These are phyloP conservation scores for Phoronis australis DNA, from an alignment of 2,888 invertebrate species.

Conservation along the genomic window DNA sequence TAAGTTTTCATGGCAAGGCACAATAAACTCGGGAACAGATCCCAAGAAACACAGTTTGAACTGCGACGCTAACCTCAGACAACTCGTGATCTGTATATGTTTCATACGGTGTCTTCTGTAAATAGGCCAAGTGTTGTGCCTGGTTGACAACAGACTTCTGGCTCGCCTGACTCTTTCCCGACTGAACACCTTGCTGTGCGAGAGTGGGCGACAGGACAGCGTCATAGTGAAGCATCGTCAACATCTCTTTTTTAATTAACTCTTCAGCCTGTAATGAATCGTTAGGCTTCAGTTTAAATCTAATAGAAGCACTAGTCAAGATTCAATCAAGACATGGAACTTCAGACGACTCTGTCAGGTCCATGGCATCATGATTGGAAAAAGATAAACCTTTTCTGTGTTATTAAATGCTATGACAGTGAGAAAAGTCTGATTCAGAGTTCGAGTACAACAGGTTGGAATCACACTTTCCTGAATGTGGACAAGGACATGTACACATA, in stretches of 20 bases:
- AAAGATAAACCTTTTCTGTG: too few species aligned
- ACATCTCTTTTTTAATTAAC: constrained; percentile 91
- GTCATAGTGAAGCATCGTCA: constrained; percentile 89
- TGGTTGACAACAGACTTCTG: constrained; percentile 44
- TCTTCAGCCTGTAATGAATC: constrained; percentile 73
- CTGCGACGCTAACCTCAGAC: constrained; percentile 21
- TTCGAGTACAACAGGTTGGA: too few species aligned
- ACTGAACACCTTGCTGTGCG: constrained; percentile 39
- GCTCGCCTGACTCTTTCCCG: constrained; percentile 29
- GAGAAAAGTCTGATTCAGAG: neutral
- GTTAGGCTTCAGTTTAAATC: too few species aligned
- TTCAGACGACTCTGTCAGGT: too few species aligned
- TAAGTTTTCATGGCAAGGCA: too few species aligned
- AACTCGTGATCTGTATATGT: constrained; percentile 61
- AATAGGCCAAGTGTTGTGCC: constrained; percentile 61
- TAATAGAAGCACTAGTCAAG: neutral
- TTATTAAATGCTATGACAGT: too few species aligned
- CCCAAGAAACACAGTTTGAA: neutral
- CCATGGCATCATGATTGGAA: too few species aligned
- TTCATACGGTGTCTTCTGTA: constrained; percentile 82
- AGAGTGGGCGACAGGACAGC: constrained; percentile 69
- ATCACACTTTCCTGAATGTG: too few species aligned
- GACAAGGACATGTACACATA: too few species aligned
- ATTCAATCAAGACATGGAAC: too few species aligned
- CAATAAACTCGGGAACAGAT: neutral